Evolutionary conservation across 2,888 invertebrate genomes (phyloP), one percentile per base, ranked within the genome.

Genomic region (Panzeria rudis): DNA sequence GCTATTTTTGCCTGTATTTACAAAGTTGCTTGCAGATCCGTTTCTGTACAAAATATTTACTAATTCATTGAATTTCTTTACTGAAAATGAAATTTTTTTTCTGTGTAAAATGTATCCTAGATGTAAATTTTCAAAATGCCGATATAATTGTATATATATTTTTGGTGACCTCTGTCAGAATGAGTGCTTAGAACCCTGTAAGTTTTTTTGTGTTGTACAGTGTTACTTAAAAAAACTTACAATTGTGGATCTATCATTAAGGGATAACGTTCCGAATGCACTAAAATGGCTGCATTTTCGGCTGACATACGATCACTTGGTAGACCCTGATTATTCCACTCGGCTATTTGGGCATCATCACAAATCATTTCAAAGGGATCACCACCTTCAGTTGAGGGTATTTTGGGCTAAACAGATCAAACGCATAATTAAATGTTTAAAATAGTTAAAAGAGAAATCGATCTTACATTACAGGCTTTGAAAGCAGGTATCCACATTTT

Each of bases 241-340:
- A 95, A 89, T 92, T 98, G 98, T 0, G 98, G 98, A 93, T 98
- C 98, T 87, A 98, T 98, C 95, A 98, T 97, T 20, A 98, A 93
- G 0, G 98, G 98, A 97, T 98, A 98, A 32, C 98, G 94, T 52
- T 97, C 95, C 0, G 98, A 98, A 92, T 96, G 97, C 20, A 96
- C 95, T 72, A 98, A 94, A 87, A 98, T 98, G 20, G 97, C 97
- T 6, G 98, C 98, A 92, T 98, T 98, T 92, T 98, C 98, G 0
- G 97, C 94, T 8, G 98, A 98, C 98, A 98, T 98, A 68, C 96
- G 94, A 92, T 98, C 98, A 69, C 96, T 96, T 5, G 98, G 98
- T 64, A 99, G 93, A 0, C 96, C 98, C 92, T 98, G 97, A 91
- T 98, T 98, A 91, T 98, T 98, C 98, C 98, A 99, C 75, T 95